Conservation (phyloP, 30 jellyfish, hydroid and myxozoan species). For the Hydra vulgaris region DNA sequence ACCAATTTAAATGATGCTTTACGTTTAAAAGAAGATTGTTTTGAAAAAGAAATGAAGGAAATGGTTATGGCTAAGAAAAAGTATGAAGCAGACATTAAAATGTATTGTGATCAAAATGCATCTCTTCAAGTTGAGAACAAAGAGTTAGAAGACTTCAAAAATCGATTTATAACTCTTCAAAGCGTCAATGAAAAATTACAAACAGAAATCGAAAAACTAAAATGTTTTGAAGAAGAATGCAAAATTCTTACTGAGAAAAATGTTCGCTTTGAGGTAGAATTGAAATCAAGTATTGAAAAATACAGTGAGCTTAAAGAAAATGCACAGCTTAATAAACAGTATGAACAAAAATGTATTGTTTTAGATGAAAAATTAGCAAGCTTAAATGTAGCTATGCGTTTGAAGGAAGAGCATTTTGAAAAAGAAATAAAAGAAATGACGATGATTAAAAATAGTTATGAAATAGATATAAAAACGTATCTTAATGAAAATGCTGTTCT, state of each 20-base stretch:
- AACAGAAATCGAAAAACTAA: neutral
- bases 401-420: neutral
- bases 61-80: neutral
- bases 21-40: neutral
- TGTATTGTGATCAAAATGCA: neutral
- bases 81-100: neutral
- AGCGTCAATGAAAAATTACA: neutral
- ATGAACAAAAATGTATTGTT: neutral
- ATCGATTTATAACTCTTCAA: neutral
- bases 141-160: neutral
- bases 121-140: neutral
- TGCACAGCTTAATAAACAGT: neutral
- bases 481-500: neutral
- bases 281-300: neutral
- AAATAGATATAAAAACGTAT: neutral
- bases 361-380: neutral
- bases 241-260: neutral
- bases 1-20: neutral
- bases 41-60: neutral
- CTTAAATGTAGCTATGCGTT: neutral
- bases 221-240: constrained; percentile 1
- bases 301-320: neutral
- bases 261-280: neutral
- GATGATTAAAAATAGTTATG: neutral
- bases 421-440: neutral